Base-by-base conservation (phyloP, 2,888 invertebrate genomes). In the Saturnia japonica region DNA sequence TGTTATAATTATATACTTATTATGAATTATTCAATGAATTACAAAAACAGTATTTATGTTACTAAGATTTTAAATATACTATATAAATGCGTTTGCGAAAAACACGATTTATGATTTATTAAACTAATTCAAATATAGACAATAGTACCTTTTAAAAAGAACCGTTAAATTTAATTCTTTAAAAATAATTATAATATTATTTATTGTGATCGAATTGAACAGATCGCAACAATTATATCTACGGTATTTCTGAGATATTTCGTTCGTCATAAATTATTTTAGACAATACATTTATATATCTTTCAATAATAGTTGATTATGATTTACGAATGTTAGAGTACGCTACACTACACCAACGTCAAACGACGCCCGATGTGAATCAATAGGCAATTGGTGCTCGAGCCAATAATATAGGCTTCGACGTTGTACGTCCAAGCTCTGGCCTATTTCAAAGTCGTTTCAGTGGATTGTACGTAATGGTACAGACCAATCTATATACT, bases 401-500 rank as follows among this genome's bases (percentile, higher is more conserved):
- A 70, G 54, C 70, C 70, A 70, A 70, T 70, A 70, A 70, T 54
- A 40, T 70, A 66, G 42, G 70, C 70, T 66, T 54, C 70, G 67
- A 67, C 42, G 40, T 51, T 67, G 40, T 54, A 66, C 51, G 28
- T 70, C 70, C 67, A 67, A 70, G 54, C 54, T 66, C 51, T 42
- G 43, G 40, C 54, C 67, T 67, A 70, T 66, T 70, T 70, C 70
- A 70, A 70, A 70, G 66, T 51, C 67, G 25, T 70, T 54, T 51
- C 54, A 66, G 40, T 69, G 69, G 64, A 60, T 60, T 60, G 64
- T 40, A 40, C 64, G n/a, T 64, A 64, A 64, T 40, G 40, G 16
- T 70, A 71, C 72, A 77, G 75, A 74, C 72, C 43, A 67, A 74
- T 73, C 73, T 76, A 25, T 25, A 60, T 19, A 28, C 57, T 14